Percentiles rank a stretch among this genome's conserved stretches.
These are phyloP conservation scores for Eilema sororculum DNA, from an alignment of 2,888 invertebrate genomes.

Conservation along the genomic window DNA sequence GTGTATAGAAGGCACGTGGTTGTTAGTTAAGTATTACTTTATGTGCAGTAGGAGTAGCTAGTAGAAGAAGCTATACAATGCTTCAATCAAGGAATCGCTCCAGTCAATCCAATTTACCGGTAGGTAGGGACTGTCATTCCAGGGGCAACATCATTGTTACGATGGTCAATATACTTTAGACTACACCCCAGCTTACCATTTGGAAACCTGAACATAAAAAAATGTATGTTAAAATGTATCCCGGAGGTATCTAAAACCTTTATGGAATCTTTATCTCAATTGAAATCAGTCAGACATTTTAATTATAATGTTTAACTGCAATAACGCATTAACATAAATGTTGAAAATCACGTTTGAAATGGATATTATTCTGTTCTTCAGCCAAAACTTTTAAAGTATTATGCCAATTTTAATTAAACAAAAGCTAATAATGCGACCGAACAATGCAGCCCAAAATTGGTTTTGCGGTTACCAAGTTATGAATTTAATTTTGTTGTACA, in stretches of 20 bases:
- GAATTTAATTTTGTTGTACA: slow-evolving; percentile 19
- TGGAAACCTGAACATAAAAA: background rate
- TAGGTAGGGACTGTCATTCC: too few species aligned
- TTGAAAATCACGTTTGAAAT: background rate
- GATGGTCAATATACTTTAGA: too few species aligned
- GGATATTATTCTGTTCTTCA: background rate
- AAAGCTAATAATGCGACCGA: slow-evolving; percentile 26
- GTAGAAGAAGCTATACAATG: too few species aligned
- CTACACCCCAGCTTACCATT: too few species aligned
- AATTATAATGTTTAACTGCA: too few species aligned
- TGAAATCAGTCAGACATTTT: too few species aligned
- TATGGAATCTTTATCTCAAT: background rate
- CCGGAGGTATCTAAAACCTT: background rate
- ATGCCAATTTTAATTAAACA: slow-evolving; percentile 37
- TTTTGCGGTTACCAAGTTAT: slow-evolving; percentile 23
- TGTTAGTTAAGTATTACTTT: too few species aligned
- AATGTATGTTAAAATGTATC: background rate
- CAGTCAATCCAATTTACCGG: too few species aligned
- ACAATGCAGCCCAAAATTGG: slow-evolving; percentile 45
- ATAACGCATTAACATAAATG: background rate
- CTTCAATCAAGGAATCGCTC: too few species aligned
- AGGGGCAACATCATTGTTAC: too few species aligned
- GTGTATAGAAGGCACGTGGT: too few species aligned
- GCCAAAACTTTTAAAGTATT: slow-evolving; percentile 24
- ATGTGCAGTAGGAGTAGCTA: too few species aligned